A percentile compares a stretch with the other conserved stretches of the same genome.
phyloP scores from a whole-genome alignment of 2,113 vertebrate genomes.

The Loxodonta africana region DNA sequence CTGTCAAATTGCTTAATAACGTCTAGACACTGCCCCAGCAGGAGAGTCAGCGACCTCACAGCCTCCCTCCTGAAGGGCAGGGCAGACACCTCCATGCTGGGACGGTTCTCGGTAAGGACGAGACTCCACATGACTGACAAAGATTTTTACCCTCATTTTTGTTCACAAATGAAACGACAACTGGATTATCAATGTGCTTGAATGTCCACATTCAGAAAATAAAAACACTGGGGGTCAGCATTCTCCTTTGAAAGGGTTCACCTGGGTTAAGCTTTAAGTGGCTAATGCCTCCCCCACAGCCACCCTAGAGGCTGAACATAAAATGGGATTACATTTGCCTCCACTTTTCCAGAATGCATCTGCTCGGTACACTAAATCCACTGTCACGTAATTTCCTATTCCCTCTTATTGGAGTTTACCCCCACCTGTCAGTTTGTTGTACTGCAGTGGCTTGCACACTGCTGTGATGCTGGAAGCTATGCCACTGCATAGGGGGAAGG shows the following conservation, averaged over 20 bases:
- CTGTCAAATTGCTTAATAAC: neutral
- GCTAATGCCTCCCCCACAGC: neutral
- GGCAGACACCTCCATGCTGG: neutral
- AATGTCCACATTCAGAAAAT: neutral
- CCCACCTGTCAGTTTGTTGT: too few species aligned
- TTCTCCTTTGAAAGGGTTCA: neutral
- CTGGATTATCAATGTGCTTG: neutral
- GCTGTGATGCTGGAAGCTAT: too few species aligned
- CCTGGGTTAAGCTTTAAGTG: neutral
- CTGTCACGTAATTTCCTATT: neutral
- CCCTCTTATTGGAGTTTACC: neutral
- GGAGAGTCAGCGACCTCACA: neutral
- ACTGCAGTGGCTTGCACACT: too few species aligned
- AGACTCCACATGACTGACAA: neutral
- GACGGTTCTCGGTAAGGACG: neutral
- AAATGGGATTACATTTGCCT: neutral
- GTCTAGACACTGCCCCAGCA: neutral
- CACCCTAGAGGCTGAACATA: neutral
- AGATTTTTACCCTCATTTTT: neutral
- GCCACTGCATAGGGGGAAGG: too few species aligned
- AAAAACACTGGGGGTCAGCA: neutral
- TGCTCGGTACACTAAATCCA: neutral
- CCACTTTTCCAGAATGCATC: neutral
- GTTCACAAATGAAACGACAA: neutral
- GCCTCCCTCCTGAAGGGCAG: neutral